Conservation (phyloP, 2,888 invertebrate genomes). For the Eupithecia dodoneata region DNA sequence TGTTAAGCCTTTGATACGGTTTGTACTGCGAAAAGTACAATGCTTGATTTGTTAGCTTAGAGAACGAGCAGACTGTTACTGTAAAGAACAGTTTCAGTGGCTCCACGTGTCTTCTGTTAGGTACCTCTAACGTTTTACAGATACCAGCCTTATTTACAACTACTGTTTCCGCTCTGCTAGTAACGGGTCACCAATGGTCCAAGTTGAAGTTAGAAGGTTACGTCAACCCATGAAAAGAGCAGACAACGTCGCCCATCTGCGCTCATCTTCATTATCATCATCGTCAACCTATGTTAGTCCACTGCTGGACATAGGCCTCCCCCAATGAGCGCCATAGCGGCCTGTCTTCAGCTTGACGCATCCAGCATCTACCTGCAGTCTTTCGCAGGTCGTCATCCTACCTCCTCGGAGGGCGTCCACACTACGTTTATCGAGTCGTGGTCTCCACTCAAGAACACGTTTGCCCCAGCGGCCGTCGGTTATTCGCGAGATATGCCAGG, state of each 20-base stretch:
- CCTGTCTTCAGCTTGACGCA: not conserved
- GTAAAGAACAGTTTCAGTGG: not conserved
- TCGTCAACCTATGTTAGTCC: too few relatives aligned
- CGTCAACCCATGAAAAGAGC: not conserved
- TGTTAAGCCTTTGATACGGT: conserved; percentile 32
- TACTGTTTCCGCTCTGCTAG: not conserved
- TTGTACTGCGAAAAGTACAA: conserved; percentile 28
- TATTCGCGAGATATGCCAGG: too few relatives aligned
- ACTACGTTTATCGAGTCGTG: too few relatives aligned
- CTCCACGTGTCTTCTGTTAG: not conserved
- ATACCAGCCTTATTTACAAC: not conserved
- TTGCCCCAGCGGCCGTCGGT: too few relatives aligned
- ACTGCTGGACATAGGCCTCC: too few relatives aligned
- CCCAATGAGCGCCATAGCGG: too few relatives aligned
- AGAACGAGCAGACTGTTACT: not conserved
- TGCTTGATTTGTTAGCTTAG: conserved; percentile 31
- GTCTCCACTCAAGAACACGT: too few relatives aligned
- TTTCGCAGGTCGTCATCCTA: too few relatives aligned
- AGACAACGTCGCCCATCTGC: not conserved
- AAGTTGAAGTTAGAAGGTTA: not conserved
- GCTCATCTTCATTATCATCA: too few relatives aligned
- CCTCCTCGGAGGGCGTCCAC: too few relatives aligned
- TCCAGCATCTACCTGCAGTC: too few relatives aligned
- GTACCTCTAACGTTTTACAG: not conserved
- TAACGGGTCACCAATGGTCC: not conserved